Evolutionary conservation across 92 coral and sea anemone genomes (phyloP).

Genomic region (Chrysogorgia sp.): DNA sequence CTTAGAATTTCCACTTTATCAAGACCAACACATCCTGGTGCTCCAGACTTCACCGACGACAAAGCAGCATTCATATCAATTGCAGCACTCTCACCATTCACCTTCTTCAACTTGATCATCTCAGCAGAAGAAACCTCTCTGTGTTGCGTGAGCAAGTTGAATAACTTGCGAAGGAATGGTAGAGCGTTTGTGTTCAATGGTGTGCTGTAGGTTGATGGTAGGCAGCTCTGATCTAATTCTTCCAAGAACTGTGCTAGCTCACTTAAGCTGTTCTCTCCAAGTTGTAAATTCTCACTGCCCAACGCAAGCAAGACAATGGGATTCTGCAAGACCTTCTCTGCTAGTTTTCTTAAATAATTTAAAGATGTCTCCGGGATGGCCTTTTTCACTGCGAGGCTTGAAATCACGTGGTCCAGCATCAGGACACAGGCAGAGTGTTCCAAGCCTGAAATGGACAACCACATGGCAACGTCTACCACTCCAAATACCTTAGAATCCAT

Average conservation of each 20-base stretch:
- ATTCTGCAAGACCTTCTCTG: constrained; percentile 66
- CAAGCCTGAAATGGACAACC: constrained; percentile 65
- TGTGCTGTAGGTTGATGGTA: constrained; percentile 50
- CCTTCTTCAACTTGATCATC: background rate
- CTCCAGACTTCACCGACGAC: constrained; percentile 3
- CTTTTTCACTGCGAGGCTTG: constrained; percentile 24
- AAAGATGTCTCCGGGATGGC: constrained; percentile 52
- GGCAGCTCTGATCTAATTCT: constrained; percentile 48
- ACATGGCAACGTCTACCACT: constrained; percentile 14
- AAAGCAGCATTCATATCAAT: constrained; percentile 13
- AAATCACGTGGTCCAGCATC: constrained; percentile 69
- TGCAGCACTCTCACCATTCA: background rate
- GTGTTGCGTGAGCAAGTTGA: constrained; percentile 24
- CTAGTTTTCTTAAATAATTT: constrained; percentile 57
- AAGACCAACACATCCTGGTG: background rate
- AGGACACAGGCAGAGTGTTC: constrained; percentile 71
- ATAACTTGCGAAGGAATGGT: constrained; percentile 73
- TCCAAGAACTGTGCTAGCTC: constrained; percentile 50
- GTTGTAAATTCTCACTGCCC: constrained; percentile 68
- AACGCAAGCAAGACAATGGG: constrained; percentile 77
- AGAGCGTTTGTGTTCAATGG: constrained; percentile 58
- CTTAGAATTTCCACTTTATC: constrained; percentile 24
- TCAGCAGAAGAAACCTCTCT: constrained; percentile 8
- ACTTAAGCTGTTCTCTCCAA: constrained; percentile 47
- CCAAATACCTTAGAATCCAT: background rate